Percentiles rank a stretch among this genome's conserved stretches.
phyloP scores from a whole-genome alignment of 1,140 invertebrate species.

The Macrocentrus cingulum region DNA sequence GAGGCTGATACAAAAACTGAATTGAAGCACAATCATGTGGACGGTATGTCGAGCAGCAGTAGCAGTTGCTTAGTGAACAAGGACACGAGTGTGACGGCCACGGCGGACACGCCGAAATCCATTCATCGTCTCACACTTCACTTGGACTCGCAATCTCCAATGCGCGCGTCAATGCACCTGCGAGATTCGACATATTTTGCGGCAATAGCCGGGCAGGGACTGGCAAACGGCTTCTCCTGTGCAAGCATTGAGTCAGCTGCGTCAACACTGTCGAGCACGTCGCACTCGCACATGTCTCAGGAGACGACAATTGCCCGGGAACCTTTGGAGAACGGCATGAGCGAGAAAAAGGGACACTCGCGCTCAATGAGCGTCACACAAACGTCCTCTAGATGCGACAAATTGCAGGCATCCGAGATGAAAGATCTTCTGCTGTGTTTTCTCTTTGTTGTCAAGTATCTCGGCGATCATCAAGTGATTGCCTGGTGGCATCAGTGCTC shows the following conservation, averaged over 20 bases:
- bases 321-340: constrained; percentile 44
- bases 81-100: constrained; percentile 35
- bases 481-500: constrained; percentile 87
- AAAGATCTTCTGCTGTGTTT: constrained; percentile 89
- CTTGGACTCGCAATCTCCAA: constrained; percentile 62
- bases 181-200: constrained; percentile 76
- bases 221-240: constrained; percentile 59
- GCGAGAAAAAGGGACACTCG: constrained; percentile 48
- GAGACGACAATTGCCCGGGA: constrained; percentile 65
- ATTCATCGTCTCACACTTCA: constrained; percentile 60
- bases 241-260: constrained; percentile 67
- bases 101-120: constrained; percentile 54
- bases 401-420: constrained; percentile 73
- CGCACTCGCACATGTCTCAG: constrained; percentile 64
- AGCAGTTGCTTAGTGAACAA: constrained; percentile 48
- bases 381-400: constrained; percentile 68
- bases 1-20: constrained; percentile 43
- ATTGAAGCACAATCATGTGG: constrained; percentile 51
- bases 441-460: constrained; percentile 86
- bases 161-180: constrained; percentile 63
- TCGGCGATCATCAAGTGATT: constrained; percentile 84
- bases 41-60: constrained; percentile 59
- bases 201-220: constrained; percentile 75
- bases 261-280: constrained; percentile 63
- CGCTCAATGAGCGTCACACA: constrained; percentile 64